Evolutionary conservation across 2,797 vertebrate species (phyloP).

Genomic region (Malurus leucopterus): DNA sequence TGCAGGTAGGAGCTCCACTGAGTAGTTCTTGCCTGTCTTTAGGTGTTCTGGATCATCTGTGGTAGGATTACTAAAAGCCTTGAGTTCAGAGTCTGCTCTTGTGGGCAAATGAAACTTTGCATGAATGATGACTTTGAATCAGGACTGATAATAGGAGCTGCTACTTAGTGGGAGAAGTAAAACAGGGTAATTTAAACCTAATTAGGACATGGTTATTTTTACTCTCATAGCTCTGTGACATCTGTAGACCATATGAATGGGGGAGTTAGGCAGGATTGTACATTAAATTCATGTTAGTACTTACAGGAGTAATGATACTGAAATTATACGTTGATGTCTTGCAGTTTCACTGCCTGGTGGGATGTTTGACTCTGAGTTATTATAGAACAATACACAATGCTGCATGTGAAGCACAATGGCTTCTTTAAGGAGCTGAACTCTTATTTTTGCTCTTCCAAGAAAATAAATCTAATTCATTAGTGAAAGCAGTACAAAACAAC

Average conservation of each 20-base stretch:
- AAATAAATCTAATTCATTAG: background rate
- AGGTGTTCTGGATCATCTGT: background rate
- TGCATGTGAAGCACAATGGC: background rate
- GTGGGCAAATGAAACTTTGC: background rate
- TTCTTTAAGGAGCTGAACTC: background rate
- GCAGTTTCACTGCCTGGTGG: background rate
- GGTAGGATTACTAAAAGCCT: background rate
- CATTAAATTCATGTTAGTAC: background rate
- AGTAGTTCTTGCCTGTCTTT: background rate
- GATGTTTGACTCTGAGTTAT: background rate
- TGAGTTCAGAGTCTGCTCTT: background rate
- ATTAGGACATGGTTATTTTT: background rate
- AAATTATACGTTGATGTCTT: background rate
- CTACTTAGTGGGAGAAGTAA: background rate
- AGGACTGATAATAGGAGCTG: background rate
- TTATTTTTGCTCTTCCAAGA: background rate
- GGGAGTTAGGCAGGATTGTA: background rate
- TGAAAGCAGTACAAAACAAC: background rate
- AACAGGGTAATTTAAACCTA: background rate
- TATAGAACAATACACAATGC: background rate
- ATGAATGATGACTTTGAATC: background rate
- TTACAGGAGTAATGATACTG: background rate
- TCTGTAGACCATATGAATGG: background rate
- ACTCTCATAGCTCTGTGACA: background rate
- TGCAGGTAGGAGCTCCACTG: background rate